Conservation (phyloP, 1,140 invertebrate species). For the Bombus impatiens region DNA sequence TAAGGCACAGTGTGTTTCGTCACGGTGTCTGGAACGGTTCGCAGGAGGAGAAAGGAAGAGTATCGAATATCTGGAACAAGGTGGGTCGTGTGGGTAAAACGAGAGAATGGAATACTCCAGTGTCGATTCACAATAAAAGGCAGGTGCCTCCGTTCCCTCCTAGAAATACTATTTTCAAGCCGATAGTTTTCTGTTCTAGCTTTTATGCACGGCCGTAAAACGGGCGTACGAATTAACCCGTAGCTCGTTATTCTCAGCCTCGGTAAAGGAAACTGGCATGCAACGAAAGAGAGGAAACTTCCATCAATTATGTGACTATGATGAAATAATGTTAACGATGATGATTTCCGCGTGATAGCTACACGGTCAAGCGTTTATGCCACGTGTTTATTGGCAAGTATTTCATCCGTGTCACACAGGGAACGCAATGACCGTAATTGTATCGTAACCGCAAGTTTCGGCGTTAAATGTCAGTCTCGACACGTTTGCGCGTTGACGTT, state of each 20-base stretch:
- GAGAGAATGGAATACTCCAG: constrained; percentile 48
- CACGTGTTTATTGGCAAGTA: constrained; percentile 26
- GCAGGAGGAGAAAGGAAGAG: constrained; percentile 48
- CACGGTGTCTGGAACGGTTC: constrained; percentile 49
- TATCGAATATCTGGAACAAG: constrained; percentile 66
- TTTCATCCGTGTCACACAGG: constrained; percentile 1
- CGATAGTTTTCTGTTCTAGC: constrained; percentile 29
- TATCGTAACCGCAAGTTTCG: constrained; percentile 16
- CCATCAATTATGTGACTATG: not conserved
- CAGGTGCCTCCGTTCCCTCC: constrained; percentile 51
- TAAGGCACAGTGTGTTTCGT: constrained; percentile 53
- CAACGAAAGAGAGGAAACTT: constrained; percentile 32
- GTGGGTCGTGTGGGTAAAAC: constrained; percentile 23
- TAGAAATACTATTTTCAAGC: constrained; percentile 5
- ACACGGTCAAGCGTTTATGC: not conserved
- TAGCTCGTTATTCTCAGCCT: not conserved
- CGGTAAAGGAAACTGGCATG: not conserved
- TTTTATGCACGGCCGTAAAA: constrained; percentile 53
- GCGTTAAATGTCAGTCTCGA: constrained; percentile 21
- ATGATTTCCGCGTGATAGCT: constrained; percentile 4
- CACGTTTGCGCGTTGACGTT: not conserved
- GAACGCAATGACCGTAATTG: not conserved
- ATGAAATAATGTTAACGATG: not conserved
- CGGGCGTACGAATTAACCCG: constrained; percentile 47
- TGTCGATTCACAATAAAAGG: constrained; percentile 52